phyloP scores from a whole-genome alignment of 2,888 invertebrate species.

The Barypeithes pellucidus region DNA sequence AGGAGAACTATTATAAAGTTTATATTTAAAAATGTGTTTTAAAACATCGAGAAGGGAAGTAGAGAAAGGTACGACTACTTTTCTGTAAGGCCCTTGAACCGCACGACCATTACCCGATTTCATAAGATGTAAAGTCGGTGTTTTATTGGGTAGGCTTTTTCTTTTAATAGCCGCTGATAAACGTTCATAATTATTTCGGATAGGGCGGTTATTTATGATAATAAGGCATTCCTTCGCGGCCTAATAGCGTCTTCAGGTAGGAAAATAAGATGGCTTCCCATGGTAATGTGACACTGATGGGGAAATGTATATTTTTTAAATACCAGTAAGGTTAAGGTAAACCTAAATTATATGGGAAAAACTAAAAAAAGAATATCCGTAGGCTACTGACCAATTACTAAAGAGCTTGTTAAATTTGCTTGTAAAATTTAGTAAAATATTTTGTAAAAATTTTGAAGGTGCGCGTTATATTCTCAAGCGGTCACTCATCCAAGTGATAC shows the following conservation, averaged over 20 bases:
- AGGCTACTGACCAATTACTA: no score
- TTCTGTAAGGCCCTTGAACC: constrained; percentile 23
- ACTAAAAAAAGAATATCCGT: no score
- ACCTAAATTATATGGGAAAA: no score
- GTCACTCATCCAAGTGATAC: no score
- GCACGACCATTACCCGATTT: constrained; percentile 34
- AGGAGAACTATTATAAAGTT: no score
- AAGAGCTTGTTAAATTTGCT: no score
- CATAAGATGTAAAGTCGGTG: constrained; percentile 48
- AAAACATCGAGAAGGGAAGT: no score
- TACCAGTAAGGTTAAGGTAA: background rate
- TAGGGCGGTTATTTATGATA: constrained; percentile 53
- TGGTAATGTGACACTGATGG: constrained; percentile 35
- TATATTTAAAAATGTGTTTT: no score
- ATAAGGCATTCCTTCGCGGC: constrained; percentile 47
- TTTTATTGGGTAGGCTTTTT: constrained; percentile 54
- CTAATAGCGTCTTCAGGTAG: constrained; percentile 41
- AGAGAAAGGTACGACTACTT: background rate
- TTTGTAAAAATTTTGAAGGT: no score
- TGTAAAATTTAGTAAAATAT: no score
- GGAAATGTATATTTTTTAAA: constrained; percentile 1
- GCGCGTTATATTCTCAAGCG: no score
- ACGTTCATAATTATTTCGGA: constrained; percentile 53
- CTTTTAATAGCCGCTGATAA: constrained; percentile 54
- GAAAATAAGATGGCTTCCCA: constrained; percentile 43